phyloP scores from a whole-genome alignment of 2,797 vertebrate genomes.

The Falco biarmicus region DNA sequence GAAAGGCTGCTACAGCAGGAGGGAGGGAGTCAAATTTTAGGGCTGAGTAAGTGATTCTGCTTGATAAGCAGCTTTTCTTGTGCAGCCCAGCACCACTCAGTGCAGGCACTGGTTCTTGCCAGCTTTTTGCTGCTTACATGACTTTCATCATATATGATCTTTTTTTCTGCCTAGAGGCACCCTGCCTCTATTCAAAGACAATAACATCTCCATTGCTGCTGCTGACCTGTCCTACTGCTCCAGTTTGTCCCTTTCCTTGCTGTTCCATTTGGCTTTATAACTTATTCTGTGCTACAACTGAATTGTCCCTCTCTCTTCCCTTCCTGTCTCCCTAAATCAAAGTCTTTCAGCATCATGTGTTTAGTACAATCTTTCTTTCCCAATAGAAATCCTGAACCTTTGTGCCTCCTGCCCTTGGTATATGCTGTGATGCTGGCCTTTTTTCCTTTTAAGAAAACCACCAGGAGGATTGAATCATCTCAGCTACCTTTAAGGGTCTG shows the following conservation, averaged over 20 bases:
- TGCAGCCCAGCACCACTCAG: slow-evolving; percentile 34
- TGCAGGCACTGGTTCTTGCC: neutral
- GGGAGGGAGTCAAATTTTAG: neutral
- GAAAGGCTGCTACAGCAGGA: neutral
- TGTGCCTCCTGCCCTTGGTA: neutral
- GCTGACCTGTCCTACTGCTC: neutral
- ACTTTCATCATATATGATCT: neutral
- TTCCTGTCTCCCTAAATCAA: neutral
- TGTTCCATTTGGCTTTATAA: fast-evolving
- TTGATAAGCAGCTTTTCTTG: slow-evolving; percentile 52
- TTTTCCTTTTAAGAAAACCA: neutral
- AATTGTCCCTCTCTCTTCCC: neutral
- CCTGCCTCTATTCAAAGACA: neutral
- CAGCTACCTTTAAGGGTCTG: neutral
- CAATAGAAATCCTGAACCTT: neutral
- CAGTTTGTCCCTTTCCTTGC: neutral
- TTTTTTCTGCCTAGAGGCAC: neutral
- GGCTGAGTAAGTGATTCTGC: slow-evolving; percentile 6
- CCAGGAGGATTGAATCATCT: neutral
- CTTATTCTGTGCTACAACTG: neutral
- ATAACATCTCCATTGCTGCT: neutral
- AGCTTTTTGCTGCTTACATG: slow-evolving; percentile 7
- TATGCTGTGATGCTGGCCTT: neutral
- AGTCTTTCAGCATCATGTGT: neutral
- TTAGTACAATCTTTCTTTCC: neutral